Evolutionary conservation across 2,888 invertebrate genomes (phyloP), one percentile per base, ranked within the genome.

Genomic region (Chrysina gloriosa): DNA sequence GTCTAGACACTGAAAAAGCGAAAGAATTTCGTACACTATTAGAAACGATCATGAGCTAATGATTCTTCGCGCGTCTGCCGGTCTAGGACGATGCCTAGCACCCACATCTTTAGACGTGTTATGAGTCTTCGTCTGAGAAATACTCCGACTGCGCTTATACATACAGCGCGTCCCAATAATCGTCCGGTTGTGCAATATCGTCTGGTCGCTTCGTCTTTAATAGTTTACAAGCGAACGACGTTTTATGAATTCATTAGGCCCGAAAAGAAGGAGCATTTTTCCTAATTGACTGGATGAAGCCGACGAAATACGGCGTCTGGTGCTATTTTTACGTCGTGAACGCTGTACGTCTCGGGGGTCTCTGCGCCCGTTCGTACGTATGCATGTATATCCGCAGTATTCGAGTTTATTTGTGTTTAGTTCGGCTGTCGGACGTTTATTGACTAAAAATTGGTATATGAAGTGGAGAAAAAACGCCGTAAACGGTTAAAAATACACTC

Each of bases 381-480:
- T 21, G 47, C 19, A 21, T 5, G 29, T 29, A 29, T 29, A 29
- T 29, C 29, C 29, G 29, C 14, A 36, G 36, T 19, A 21, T 47
- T 21, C 47, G 47, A n/a, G 48, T 50, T 25, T 50, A 48, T 50
- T 50, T 50, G 48, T 50, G 25, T 50, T 50, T 23, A 25, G 48
- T 50, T 25, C 48, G 25, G 7, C 25, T 19, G 48, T 50, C 19
- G n/a, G 48, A 50, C 48, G 48, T 50, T 50, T 50, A 50, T 48
- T 27, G 48, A 50, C 48, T 50, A 50, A 50, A 50, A 50, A 50
- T 50, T 50, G 27, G 25, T 50, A 50, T 50, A 50, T 50, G 27
- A 50, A 50, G 48, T 50, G 34, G 34, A 34, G n/a, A n/a, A 34
- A 34, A 3, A 3, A 3, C 34, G 48, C 27, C n/a, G 48, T 14